phyloP scores from a whole-genome alignment of 2,888 invertebrate species.

The Siphlonurus alternatus region DNA sequence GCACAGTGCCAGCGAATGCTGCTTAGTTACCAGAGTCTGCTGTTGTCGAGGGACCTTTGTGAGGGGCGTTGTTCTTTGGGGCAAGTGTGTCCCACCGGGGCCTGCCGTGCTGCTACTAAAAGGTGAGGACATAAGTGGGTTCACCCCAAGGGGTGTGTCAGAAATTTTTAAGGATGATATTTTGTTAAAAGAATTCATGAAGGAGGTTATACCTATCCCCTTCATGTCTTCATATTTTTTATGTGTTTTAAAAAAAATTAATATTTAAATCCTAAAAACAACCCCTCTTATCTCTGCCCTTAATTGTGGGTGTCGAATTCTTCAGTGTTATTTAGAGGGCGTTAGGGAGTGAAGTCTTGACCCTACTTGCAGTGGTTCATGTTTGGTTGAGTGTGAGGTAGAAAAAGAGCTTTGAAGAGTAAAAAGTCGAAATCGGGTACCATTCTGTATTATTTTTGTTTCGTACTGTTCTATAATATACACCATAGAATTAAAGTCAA shows the following conservation, averaged over 20 bases:
- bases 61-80: conserved; percentile 75
- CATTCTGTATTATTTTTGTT: no score
- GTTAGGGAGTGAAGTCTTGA: no score
- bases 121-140: conserved; percentile 21
- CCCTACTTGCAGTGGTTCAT: no score
- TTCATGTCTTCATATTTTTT: neutral
- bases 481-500: no score
- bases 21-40: conserved; percentile 65
- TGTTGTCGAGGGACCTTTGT: conserved; percentile 63
- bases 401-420: no score
- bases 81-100: conserved; percentile 70
- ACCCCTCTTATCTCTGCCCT: no score
- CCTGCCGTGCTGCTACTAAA: conserved; percentile 33
- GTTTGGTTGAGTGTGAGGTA: no score
- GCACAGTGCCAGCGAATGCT: conserved; percentile 61
- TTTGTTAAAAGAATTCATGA: neutral
- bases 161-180: neutral
- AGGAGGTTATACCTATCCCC: neutral
- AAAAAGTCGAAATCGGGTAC: no score
- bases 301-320: no score
- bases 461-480: no score
- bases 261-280: neutral
- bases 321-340: no score
- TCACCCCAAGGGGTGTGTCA: neutral
- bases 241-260: neutral